Evolutionary conservation across 2,113 vertebrate genomes (phyloP), one percentile per base, ranked within the genome.

Genomic region (Craseonycteris thonglongyai): DNA sequence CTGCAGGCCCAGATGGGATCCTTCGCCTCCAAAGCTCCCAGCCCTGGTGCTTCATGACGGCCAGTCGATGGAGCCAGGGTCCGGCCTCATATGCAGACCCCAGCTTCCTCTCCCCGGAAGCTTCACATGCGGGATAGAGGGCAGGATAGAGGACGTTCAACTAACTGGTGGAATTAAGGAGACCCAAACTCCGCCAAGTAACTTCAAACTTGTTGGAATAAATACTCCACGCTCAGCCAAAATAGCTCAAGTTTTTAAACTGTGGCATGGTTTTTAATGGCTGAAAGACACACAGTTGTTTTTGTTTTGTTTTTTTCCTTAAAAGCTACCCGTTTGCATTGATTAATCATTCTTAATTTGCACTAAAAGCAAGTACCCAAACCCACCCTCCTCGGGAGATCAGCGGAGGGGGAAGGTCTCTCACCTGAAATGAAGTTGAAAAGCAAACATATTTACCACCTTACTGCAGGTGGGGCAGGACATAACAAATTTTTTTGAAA

Each of bases 401-500:
- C 59, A 1, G 19, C 51, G 0, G 4, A n/a, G 16, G 0, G n/a
- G 26, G 11, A 10, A 54, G 26, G 40, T 51, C 26, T 6, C 45
- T 6, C 10, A 1, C 7, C 24, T 51, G 68, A 40, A 42, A 49
- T 15, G 61, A n/a, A 49, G n/a, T 35, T 15, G 45, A 51, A 51
- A 71, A 49, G 30, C 7, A 5, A 33, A 7, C 35, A 4, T 22
- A 4, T 47, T 21, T 42, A 66, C 35, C 10, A 19, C 18, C 14
- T 72, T 38, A 7, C 19, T 45, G 47, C 24, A n/a, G n/a, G n/a
- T n/a, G 16, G n/a, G 54, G 33, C 11, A 7, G 68, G 56, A 2
- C 14, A 58, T 49, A 58, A 61, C 56, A 8, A 7, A 45, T 7
- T n/a, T 28, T 28, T 14, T 10, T 18, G 19, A 66, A 65, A 83